Base-by-base conservation (phyloP, 2,113 vertebrate species). In the Oreocharis arfaki region DNA sequence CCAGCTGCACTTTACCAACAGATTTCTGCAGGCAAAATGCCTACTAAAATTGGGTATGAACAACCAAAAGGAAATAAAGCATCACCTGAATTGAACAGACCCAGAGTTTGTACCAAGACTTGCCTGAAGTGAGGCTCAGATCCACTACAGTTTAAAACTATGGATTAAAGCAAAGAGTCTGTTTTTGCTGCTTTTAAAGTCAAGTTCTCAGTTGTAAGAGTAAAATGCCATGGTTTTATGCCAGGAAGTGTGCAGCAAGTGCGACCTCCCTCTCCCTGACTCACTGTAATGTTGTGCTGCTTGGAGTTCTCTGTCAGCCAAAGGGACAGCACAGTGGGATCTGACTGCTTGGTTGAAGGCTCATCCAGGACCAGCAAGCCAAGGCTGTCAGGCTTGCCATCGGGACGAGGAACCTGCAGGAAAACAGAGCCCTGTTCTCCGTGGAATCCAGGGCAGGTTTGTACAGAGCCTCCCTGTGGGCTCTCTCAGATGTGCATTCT, bases 241-340 rank as follows among this genome's bases (percentile, higher is more conserved):
- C 16, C 22, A 55, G 37, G 15, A 41, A 26, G 16, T 1, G 4
- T 3, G 4, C 35, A 53, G 80, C 39, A 59, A 60, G 32, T 2
- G 12, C 4, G 5, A 4, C n/a, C 52, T 27, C 47, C n/a, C 23
- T 20, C 28, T 27, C 35, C 3, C 7, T 3, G 1, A 83, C 98
- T 98, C 97, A 99, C 98, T 1, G 98, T 87, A 87, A 98, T 35
- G 7, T 98, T 98, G 94, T 99, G 99, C 79, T 99, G 99, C 80
- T 99, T 99, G 92, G 97, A 99, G 88, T 99, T 99, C 96, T 99
- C 99, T 0, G 98, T 99, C 74, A 99, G 97, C 99, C 99, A 99
- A 13, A 99, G 98, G 0, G 99, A 98, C 60, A 99, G 98, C 73
- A 99, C 99, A 0, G 99, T 99, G 37, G 99, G 99, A 61, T 99